These are phyloP conservation scores for Eremobia ochroleuca DNA, from an alignment of 2,888 invertebrate genomes.

Conservation along the genomic window DNA sequence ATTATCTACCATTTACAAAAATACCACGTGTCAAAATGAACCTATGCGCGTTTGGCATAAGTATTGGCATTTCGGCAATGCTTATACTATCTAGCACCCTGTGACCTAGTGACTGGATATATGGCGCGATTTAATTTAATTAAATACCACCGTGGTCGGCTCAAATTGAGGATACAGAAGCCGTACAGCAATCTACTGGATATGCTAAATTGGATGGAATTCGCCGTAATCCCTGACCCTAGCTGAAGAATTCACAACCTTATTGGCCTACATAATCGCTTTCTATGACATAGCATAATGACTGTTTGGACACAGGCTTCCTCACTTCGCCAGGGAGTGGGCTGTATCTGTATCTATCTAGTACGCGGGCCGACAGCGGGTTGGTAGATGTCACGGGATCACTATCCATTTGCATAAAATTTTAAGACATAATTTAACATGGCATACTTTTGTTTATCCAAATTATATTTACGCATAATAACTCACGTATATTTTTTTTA, in stretches of 20 bases:
- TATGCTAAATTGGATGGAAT: slow-evolving; percentile 39
- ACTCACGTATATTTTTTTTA: too few species aligned
- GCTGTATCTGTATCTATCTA: too few species aligned
- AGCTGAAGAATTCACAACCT: slow-evolving; percentile 3
- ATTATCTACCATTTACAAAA: background rate
- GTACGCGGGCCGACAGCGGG: too few species aligned
- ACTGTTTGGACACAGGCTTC: background rate
- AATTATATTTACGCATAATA: too few species aligned
- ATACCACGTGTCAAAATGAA: background rate
- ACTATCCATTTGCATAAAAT: too few species aligned
- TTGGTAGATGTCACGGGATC: too few species aligned
- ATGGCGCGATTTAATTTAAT: slow-evolving; percentile 55
- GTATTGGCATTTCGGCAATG: slow-evolving; percentile 20
- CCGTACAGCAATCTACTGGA: slow-evolving; percentile 44
- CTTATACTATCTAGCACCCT: background rate
- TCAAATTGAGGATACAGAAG: slow-evolving; percentile 46
- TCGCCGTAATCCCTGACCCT: slow-evolving; percentile 11
- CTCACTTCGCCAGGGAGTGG: background rate
- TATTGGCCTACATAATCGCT: slow-evolving; percentile 6
- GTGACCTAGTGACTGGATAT: slow-evolving; percentile 27
- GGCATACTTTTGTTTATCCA: too few species aligned
- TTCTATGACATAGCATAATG: background rate
- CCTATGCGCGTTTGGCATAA: background rate
- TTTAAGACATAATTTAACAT: too few species aligned
- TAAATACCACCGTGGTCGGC: slow-evolving; percentile 40